Evolutionary conservation across 2,113 vertebrate genomes (phyloP), one percentile per base, ranked within the genome.

Genomic region (Neolamprologus falcicula): DNA sequence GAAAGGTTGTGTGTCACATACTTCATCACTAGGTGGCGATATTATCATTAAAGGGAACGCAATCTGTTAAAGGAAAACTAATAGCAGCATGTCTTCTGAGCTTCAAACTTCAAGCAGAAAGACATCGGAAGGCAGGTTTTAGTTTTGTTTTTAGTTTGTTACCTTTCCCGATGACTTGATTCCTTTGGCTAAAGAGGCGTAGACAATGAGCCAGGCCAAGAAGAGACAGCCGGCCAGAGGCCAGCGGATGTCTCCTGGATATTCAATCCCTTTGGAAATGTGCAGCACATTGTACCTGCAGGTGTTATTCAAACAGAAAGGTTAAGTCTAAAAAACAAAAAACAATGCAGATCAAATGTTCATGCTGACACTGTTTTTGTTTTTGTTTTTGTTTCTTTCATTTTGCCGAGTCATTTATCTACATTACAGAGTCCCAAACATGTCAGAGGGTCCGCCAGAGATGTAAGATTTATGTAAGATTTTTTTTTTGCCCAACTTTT

Each of bases 151-250:
- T 42, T 80, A 9, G 73, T 61, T 31, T 7, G 10, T 88, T 90
- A 99, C 99, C 97, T 99, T 99, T 92, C 99, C 99, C 33, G 99
- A 99, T 79, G 98, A 97, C 96, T 99, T 99, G 97, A 99, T 99
- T 93, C 99, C 99, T 97, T 99, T 99, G 54, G 98, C 98, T 88
- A 99, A 95, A 45, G 98, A 99, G 1, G 97, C 96, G 6, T 99
- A 99, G 35, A 99, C 99, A 59, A 99, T 99, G 57, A 98, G 83
- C 99, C 99, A 99, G 71, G 98, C 99, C 92, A 99, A 90, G 83
- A 98, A 96, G 80, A 99, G 97, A 83, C 98, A 97, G 1, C 98
- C 96, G 7, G 97, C 98, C 82, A 99, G 94, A 26, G 98, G 97
- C 98, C 98, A 99, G 90, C 98, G 97, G 78, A 99, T 97, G 93